A percentile compares a stretch with the other conserved stretches of the same genome.
These are phyloP conservation scores for Porites cylindrica DNA, from an alignment of 92 coral and sea anemone genomes.

Conservation along the genomic window DNA sequence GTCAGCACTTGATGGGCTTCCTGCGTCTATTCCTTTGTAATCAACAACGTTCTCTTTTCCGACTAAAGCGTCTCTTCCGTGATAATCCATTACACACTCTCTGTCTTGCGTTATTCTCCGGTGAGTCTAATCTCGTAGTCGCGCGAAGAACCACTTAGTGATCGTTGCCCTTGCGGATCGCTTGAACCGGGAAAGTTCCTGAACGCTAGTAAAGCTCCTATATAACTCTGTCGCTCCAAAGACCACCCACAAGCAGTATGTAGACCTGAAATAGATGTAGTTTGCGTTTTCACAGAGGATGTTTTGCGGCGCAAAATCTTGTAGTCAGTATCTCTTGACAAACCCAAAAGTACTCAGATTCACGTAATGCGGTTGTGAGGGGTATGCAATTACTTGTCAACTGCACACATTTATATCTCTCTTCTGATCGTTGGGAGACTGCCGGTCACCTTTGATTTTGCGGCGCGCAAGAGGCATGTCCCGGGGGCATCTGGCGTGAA, in stretches of 20 bases:
- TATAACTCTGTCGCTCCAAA: background rate
- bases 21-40: conserved; percentile 36
- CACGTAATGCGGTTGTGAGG: conserved; percentile 48
- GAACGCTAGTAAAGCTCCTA: conserved; percentile 21
- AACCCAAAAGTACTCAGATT: conserved; percentile 41
- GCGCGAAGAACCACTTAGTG: conserved; percentile 17
- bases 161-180: background rate
- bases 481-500: conserved; percentile 84
- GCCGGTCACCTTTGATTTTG: conserved; percentile 64
- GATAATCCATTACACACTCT: conserved; percentile 32
- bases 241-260: conserved; percentile 41
- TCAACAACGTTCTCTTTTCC: conserved; percentile 29
- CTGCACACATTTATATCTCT: conserved; percentile 43
- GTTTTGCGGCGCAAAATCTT: conserved; percentile 17
- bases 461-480: conserved; percentile 83
- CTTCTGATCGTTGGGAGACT: conserved; percentile 26
- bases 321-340: conserved; percentile 14
- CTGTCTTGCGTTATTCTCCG: conserved; percentile 16
- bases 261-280: background rate
- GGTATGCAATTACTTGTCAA: conserved; percentile 52
- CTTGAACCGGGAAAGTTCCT: conserved; percentile 3
- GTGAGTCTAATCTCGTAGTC: background rate
- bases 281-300: conserved; percentile 17
- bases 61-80: conserved; percentile 14
- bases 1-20: conserved; percentile 49